Evolutionary conservation across 2,797 vertebrate species (phyloP), one percentile per base, ranked within the genome.

Genomic region (Hirundo rustica): DNA sequence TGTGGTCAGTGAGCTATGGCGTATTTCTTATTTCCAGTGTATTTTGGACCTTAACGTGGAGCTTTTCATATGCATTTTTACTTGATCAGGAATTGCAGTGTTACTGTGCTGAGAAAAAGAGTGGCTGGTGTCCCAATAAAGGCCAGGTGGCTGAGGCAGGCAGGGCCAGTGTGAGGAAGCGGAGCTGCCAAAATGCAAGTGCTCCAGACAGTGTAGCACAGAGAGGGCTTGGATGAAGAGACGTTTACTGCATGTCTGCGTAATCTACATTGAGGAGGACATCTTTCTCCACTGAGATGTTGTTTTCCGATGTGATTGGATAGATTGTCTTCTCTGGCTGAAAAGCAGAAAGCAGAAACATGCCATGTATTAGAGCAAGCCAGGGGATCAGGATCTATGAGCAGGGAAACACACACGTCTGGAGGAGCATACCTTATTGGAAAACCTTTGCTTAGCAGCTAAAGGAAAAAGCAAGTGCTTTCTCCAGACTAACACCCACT

Each of bases 161-260:
- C 36, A 55, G 53, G 32, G 38, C 18, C 3, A 9, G 16, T 6
- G 50, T 22, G 32, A 71, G 38, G 50, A 64, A 47, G 23, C 13
- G 34, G 13, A 53, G 19, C 23, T 53, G 60, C 30, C 3, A 6
- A 32, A 58, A 20, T 10, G 30, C 26, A 54, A 50, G 11, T 1
- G 2, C 38, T 62, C 17, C 0, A 3, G 53, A 17, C 5, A 36
- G 20, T 0, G 0, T 21, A 34, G 27, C 70, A n/a, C 0, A 0
- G 57, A 51, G 48, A 3, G 1, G 23, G 34, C 23, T 23, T 38
- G 55, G 34, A 27, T 15, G 10, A 9, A 20, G 17, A 10, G 18
- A 40, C 20, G 7, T 53, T 57, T 26, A 10, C 18, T 73, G 21
- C 10, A 4, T 34, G 57, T 45, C 60, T 50, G 42, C 13, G 26